Evolutionary conservation across 35 echinoderm and acorn worm species (phyloP), one percentile per base, ranked within the genome.

Genomic region (Apostichopus californicus): DNA sequence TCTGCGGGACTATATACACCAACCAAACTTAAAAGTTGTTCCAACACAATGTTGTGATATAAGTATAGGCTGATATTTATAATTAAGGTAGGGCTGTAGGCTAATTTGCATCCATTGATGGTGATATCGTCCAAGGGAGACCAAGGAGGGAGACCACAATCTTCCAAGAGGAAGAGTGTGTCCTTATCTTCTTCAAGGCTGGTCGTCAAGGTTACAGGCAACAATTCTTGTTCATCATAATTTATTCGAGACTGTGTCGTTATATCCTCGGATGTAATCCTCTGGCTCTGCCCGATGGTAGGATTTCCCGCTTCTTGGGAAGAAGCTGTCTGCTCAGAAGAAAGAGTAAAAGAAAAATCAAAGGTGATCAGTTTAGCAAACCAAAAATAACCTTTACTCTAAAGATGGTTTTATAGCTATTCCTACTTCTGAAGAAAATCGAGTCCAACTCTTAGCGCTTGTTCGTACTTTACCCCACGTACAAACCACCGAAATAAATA

Each of bases 221-320:
- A 6, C n/a, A 59, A 23, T 85, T 57, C 64, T 57, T 34, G 8
- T 13, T 89, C 52, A 89, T 89, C 86, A 89, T 89, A 89, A 89
- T 21, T 89, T 89, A 34, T 89, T 26, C 17, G 86, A 89, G 57
- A 72, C 63, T 14, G 71, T 18, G n/a, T 89, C 86, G 22, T 68
- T 72, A 53, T 89, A 89, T 34, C 86, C 86, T 4, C 86, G 86
- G 68, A 89, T 89, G 63, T 89, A 89, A 73, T 89, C 86, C 24
- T 89, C 86, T 54, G 86, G 86, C 68, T 89, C 86, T 55, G 86
- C 86, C 10, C 86, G n/a, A 64, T 89, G 86, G 64, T 89, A 89
- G 86, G 86, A 89, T 24, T 89, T 89, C 12, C 86, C 86, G 52
- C 86, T 89, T 53, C 57, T 89, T 89, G 86, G 86, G 61, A 89